A percentile compares a stretch with the other conserved stretches of the same genome.
Evolutionary conservation across 2,888 invertebrate species (phyloP).

Genomic region (Chelonus formosanus): DNA sequence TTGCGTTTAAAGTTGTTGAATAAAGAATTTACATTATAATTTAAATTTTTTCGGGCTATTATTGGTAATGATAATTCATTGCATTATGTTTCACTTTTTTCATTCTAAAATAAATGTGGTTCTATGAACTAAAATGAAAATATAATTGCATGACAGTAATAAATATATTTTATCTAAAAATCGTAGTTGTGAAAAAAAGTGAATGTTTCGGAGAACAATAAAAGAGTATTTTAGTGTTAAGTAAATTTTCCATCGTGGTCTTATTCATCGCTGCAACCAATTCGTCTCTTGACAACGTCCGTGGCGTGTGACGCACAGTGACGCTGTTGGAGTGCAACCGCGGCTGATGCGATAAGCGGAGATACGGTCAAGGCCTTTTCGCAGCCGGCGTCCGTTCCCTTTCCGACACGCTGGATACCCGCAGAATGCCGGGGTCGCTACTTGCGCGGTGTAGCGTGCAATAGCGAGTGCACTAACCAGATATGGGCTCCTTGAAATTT

Average conservation of each 20-base stretch:
- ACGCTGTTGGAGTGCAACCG: constrained; percentile 51
- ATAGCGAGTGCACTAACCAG: constrained; percentile 10
- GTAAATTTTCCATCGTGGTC: not conserved
- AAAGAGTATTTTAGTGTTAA: not conserved
- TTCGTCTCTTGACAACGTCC: constrained; percentile 41
- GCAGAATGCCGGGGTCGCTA: constrained; percentile 40
- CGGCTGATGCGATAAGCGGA: constrained; percentile 62
- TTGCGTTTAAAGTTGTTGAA: too few species aligned
- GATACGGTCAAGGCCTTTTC: constrained; percentile 65
- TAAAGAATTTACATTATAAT: too few species aligned
- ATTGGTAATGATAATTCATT: too few species aligned
- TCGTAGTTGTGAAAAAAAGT: too few species aligned
- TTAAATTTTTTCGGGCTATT: too few species aligned
- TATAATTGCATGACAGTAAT: too few species aligned
- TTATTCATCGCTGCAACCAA: constrained; percentile 15
- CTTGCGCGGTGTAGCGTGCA: constrained; percentile 26
- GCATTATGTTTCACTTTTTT: too few species aligned
- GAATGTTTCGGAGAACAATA: too few species aligned
- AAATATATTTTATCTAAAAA: too few species aligned
- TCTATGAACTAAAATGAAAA: too few species aligned
- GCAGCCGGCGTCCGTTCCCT: constrained; percentile 63
- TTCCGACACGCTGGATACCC: constrained; percentile 56
- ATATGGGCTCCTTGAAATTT: constrained; percentile 4
- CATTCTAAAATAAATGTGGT: too few species aligned
- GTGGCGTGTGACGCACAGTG: constrained; percentile 48